phyloP scores from a whole-genome alignment of 2,113 vertebrate genomes.

The Columbina picui region DNA sequence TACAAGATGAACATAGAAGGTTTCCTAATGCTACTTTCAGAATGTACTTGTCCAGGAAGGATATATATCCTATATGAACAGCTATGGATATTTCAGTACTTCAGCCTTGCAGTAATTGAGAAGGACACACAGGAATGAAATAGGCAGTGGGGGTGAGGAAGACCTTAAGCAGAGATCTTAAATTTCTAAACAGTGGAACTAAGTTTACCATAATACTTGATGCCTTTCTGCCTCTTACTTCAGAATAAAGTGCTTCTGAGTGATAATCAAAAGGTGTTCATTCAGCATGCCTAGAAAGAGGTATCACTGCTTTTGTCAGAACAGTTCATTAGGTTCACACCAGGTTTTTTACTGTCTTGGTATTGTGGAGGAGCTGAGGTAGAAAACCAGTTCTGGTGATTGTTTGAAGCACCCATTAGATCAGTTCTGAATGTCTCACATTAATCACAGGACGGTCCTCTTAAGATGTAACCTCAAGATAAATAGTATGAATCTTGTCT shows the following conservation, averaged over 20 bases:
- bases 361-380: not conserved
- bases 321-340: not conserved
- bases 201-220: not conserved
- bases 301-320: not conserved
- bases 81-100: not conserved
- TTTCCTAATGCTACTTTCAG: not conserved
- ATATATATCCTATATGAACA: not conserved
- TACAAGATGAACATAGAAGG: not conserved
- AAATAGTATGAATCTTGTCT: not conserved
- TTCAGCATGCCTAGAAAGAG: not conserved
- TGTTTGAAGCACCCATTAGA: not conserved
- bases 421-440: not conserved
- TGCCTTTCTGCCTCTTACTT: not conserved
- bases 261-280: not conserved
- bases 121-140: not conserved
- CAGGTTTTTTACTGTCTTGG: not conserved
- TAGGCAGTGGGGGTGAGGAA: accelerated
- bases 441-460: not conserved
- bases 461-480: not conserved
- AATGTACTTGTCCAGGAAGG: not conserved
- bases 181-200: not conserved
- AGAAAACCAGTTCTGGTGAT: not conserved
- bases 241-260: not conserved
- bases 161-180: not conserved
- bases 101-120: not conserved